Evolutionary conservation across 1,140 invertebrate species (phyloP).

Genomic region (Idris sp.): DNA sequence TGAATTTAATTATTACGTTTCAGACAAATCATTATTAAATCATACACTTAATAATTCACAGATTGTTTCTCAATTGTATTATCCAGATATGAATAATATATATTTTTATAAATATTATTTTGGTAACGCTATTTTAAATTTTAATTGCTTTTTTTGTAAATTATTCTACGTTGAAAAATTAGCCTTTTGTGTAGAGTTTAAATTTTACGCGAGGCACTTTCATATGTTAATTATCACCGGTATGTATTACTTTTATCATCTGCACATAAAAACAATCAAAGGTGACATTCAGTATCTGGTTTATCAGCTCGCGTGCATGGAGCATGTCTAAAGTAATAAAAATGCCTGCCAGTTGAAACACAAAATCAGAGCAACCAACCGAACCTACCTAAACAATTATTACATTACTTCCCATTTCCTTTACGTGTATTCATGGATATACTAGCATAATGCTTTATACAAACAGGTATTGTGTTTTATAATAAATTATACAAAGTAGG

Average conservation of each 20-base stretch:
- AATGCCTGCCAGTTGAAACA: slow-evolving; percentile 8
- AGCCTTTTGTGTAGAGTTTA: too few relatives aligned
- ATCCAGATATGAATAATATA: too few relatives aligned
- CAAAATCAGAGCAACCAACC: slow-evolving; percentile 17
- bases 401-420: slow-evolving; percentile 7
- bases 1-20: too few relatives aligned
- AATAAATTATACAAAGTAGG: background rate
- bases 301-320: slow-evolving; percentile 12
- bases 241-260: slow-evolving; percentile 16
- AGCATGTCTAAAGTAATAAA: slow-evolving; percentile 7
- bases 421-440: slow-evolving; percentile 7
- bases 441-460: too few relatives aligned
- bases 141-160: too few relatives aligned
- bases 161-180: too few relatives aligned
- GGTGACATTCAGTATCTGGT: slow-evolving; percentile 10
- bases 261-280: slow-evolving; percentile 11
- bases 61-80: too few relatives aligned
- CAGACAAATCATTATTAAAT: too few relatives aligned
- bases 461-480: background rate
- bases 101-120: too few relatives aligned
- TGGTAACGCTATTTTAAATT: too few relatives aligned
- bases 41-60: too few relatives aligned
- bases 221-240: slow-evolving; percentile 10
- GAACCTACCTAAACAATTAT: slow-evolving; percentile 37
- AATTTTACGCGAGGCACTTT: background rate